These are phyloP conservation scores for Alosa alosa DNA, from an alignment of 2,113 vertebrate genomes.

Conservation along the genomic window DNA sequence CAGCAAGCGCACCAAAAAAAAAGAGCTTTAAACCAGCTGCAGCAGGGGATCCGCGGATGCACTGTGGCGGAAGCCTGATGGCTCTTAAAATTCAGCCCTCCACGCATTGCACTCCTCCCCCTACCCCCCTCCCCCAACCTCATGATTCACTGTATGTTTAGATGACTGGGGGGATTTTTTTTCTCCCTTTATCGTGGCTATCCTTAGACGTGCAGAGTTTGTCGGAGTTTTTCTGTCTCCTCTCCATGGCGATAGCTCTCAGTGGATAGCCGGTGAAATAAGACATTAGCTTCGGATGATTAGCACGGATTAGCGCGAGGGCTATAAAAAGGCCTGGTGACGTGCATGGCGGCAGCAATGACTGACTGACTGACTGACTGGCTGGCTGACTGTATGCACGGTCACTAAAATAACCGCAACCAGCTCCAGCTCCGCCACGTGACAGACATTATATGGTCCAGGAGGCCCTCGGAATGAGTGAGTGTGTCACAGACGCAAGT, in stretches of 20 bases:
- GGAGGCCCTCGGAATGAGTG: neutral
- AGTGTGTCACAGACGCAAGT: neutral
- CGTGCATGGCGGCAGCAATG: neutral
- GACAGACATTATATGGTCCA: neutral
- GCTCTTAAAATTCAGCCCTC: neutral
- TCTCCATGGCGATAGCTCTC: neutral
- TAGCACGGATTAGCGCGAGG: conserved; percentile 43
- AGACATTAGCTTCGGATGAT: conserved; percentile 44
- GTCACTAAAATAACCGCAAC: conserved; percentile 34
- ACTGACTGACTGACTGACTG: neutral
- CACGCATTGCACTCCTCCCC: neutral
- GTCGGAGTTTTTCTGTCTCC: conserved; percentile 12
- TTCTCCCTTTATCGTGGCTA: neutral
- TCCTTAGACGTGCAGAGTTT: neutral
- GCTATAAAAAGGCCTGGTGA: conserved; percentile 45
- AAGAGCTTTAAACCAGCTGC: neutral
- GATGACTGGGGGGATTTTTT: neutral
- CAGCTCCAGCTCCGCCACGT: conserved; percentile 10
- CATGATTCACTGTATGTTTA: neutral
- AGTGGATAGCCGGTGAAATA: conserved; percentile 30
- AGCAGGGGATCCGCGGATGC: neutral
- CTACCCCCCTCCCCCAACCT: neutral
- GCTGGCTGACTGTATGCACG: neutral
- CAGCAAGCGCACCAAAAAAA: neutral
- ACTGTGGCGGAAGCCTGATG: neutral